A percentile compares a stretch with the other conserved stretches of the same genome.
These are phyloP conservation scores for Ranitomeya imitator DNA, from an alignment of 2,113 vertebrate species.

Conservation along the genomic window DNA sequence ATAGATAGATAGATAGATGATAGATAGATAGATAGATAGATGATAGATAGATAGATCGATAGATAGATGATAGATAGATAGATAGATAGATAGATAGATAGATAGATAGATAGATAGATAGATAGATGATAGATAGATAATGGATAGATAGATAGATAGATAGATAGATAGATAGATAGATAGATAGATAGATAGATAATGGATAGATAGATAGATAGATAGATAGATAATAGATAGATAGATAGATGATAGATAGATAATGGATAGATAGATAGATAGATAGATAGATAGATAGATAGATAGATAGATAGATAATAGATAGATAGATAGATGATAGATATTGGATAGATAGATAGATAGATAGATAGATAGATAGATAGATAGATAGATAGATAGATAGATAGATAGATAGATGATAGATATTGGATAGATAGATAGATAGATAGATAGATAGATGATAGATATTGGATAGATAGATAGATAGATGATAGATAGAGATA, in stretches of 20 bases:
- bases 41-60: not conserved
- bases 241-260: not conserved
- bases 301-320: not conserved
- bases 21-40: too few relatives aligned
- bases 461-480: constrained; percentile 9
- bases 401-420: not conserved
- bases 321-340: not conserved
- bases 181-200: not conserved
- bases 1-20: too few relatives aligned
- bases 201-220: not conserved
- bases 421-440: not conserved
- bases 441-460: not conserved
- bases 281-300: not conserved
- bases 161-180: not conserved
- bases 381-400: not conserved
- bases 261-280: not conserved
- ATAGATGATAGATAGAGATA: not conserved
- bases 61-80: too few relatives aligned
- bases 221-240: too few relatives aligned
- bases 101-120: not conserved
- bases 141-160: constrained; percentile 4
- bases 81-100: not conserved
- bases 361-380: not conserved
- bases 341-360: not conserved
- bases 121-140: too few relatives aligned